A percentile compares a stretch with the other conserved stretches of the same genome.
Evolutionary conservation across 2,797 vertebrate species (phyloP).

Genomic region (Urocyon cinereoargenteus): DNA sequence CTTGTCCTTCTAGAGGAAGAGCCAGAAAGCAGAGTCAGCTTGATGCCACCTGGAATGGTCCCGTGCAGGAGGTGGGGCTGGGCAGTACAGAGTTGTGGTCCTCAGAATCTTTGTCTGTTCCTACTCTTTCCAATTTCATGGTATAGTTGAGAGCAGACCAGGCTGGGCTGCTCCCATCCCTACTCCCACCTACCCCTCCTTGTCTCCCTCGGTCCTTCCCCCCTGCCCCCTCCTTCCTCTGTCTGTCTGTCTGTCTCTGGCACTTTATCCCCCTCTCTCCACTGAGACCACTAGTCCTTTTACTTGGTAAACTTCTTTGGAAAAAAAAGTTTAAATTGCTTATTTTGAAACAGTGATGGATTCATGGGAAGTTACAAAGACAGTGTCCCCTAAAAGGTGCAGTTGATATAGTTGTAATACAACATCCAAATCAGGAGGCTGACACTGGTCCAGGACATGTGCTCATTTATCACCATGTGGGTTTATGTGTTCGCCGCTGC

Average conservation of each 20-base stretch:
- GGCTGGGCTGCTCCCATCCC: not conserved
- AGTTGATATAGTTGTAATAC: not conserved
- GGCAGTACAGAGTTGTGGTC: not conserved
- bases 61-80: not conserved
- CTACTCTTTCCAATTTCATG: not conserved
- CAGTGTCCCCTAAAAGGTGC: not conserved
- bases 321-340: not conserved
- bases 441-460: not conserved
- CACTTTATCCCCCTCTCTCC: not conserved
- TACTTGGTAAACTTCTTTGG: not conserved
- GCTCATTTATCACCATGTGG: not conserved
- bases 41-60: not conserved
- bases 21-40: not conserved
- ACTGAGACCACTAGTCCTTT: not conserved
- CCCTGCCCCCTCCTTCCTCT: not conserved
- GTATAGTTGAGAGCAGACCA: not conserved
- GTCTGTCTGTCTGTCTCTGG: not conserved
- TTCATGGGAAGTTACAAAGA: not conserved
- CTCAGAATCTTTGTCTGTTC: not conserved
- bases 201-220: not conserved
- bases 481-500: not conserved
- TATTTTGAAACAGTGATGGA: not conserved
- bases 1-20: not conserved
- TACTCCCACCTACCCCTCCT: not conserved
- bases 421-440: not conserved